These are phyloP conservation scores for Enteromius argenteus DNA, from an alignment of 2,797 vertebrate genomes.

Conservation along the genomic window DNA sequence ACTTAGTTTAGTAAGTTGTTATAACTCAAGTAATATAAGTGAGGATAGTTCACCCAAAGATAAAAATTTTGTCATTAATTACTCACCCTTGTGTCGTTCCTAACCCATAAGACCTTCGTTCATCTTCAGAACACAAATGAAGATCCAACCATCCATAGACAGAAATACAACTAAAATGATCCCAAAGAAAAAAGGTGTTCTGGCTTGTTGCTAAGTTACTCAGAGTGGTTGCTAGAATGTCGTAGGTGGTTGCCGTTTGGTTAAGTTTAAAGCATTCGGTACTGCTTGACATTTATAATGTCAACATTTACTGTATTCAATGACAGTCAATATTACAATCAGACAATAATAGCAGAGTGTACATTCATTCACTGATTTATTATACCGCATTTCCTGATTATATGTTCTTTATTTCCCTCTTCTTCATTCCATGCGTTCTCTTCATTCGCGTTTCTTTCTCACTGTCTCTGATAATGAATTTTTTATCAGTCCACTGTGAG, in stretches of 20 bases:
- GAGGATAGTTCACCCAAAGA: too few species aligned
- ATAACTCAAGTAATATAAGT: not conserved
- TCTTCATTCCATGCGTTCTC: not conserved
- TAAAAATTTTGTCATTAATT: too few species aligned
- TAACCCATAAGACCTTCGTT: too few species aligned
- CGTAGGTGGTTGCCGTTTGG: not conserved
- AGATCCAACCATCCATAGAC: too few species aligned
- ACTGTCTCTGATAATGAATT: not conserved
- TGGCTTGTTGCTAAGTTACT: not conserved
- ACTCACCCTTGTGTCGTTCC: too few species aligned
- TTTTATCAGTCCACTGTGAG: not conserved
- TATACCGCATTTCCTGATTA: not conserved
- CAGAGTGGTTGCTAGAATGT: not conserved
- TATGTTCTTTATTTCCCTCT: too few species aligned
- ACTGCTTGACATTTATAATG: not conserved
- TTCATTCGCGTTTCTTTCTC: not conserved
- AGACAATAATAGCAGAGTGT: not conserved
- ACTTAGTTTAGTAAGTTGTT: not conserved
- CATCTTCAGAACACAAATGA: too few species aligned
- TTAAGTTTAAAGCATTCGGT: not conserved
- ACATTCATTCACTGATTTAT: not conserved
- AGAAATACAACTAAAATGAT: too few species aligned
- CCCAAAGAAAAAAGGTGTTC: not conserved
- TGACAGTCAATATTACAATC: not conserved
- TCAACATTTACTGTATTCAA: not conserved